phyloP scores from a whole-genome alignment of 2,113 vertebrate genomes.

The Brienomyrus longianalis region DNA sequence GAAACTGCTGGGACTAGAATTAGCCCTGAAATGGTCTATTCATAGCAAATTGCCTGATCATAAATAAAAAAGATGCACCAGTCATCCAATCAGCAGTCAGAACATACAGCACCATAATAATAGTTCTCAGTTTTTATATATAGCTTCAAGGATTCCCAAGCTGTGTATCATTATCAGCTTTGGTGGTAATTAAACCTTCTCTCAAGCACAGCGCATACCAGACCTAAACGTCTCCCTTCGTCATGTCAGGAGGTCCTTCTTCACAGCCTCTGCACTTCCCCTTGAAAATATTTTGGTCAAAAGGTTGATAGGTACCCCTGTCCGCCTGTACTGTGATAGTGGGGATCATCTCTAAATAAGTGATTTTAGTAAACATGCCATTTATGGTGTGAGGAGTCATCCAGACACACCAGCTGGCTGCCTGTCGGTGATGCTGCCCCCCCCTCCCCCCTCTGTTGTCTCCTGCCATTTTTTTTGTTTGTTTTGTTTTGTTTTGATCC shows the following conservation, averaged over 20 bases:
- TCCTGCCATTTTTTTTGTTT: neutral
- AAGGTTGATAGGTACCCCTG: neutral
- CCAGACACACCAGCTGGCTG: neutral
- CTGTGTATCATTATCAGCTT: neutral
- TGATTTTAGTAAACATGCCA: neutral
- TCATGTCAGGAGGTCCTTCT: neutral
- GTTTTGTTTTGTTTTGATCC: neutral
- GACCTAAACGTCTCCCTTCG: neutral
- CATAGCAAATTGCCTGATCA: conserved; percentile 5
- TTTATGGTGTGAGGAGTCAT: neutral
- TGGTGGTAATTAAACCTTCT: conserved; percentile 6
- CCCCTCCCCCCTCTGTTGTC: neutral
- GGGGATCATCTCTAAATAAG: neutral
- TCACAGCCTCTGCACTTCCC: neutral
- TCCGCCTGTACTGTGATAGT: neutral
- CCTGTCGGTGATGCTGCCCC: neutral
- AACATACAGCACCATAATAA: neutral
- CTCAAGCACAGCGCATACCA: neutral
- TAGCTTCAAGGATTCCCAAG: neutral
- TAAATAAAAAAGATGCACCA: neutral
- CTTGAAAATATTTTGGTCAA: neutral
- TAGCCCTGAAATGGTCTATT: neutral
- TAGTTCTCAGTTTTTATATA: neutral
- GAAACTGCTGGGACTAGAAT: neutral
- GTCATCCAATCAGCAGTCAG: neutral